Conservation (phyloP, 2,888 invertebrate genomes). For the Ommatoiulus sabulosus region DNA sequence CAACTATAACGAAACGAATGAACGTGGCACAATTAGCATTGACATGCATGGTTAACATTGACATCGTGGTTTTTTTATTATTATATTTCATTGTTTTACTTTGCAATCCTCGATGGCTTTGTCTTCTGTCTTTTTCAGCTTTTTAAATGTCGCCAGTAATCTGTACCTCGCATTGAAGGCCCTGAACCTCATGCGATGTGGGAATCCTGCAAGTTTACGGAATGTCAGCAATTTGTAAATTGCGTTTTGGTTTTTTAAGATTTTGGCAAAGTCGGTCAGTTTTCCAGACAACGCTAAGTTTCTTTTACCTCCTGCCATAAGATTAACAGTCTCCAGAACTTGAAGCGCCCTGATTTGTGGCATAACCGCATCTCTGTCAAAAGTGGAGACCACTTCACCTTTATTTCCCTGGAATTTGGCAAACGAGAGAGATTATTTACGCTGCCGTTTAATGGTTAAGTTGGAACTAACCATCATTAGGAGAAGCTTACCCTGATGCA, state of each 20-base stretch:
- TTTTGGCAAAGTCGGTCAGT: neutral
- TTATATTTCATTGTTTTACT: constrained; percentile 56
- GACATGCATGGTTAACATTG: neutral
- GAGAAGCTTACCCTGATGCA: constrained; percentile 76
- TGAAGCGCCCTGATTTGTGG: constrained; percentile 89
- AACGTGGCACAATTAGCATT: neutral
- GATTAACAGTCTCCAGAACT: constrained; percentile 92
- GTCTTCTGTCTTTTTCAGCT: constrained; percentile 66
- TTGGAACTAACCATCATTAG: constrained; percentile 62
- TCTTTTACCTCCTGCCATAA: constrained; percentile 74
- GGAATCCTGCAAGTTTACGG: constrained; percentile 75
- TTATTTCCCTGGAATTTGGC: constrained; percentile 62
- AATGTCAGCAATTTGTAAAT: constrained; percentile 48
- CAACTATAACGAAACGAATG: constrained; percentile 69
- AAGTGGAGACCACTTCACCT: constrained; percentile 81
- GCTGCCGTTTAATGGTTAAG: neutral
- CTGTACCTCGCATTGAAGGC: constrained; percentile 89
- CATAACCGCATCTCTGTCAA: constrained; percentile 86
- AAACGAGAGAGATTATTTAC: neutral
- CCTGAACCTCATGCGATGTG: constrained; percentile 94
- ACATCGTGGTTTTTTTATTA: too few species aligned
- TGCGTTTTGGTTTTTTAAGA: neutral
- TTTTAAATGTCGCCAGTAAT: constrained; percentile 82
- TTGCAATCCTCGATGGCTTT: constrained; percentile 76
- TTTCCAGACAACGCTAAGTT: too few species aligned